Percentiles rank a stretch among this genome's conserved stretches.
phyloP scores from a whole-genome alignment of 1,140 invertebrate species.

The Aphis gossypii region DNA sequence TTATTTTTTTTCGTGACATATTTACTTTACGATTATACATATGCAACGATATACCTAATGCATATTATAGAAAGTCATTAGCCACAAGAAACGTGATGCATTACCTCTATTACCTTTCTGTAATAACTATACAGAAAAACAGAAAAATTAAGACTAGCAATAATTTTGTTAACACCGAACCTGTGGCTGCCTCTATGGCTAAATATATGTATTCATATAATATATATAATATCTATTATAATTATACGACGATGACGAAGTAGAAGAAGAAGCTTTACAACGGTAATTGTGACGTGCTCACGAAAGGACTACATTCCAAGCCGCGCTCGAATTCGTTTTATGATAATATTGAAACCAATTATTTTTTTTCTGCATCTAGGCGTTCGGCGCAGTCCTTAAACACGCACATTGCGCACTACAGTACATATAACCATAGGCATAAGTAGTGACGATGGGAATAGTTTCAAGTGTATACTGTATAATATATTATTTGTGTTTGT shows the following conservation, averaged over 20 bases:
- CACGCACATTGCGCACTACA: neutral
- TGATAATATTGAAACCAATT: slow-evolving; percentile 5
- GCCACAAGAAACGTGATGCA: too few species aligned
- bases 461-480: neutral
- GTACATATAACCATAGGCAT: neutral
- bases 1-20: neutral
- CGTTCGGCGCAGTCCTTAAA: neutral
- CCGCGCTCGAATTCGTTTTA: neutral
- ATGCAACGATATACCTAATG: neutral
- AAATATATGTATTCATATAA: neutral
- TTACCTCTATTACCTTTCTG: too few species aligned
- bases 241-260: neutral
- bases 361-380: neutral
- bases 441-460: neutral
- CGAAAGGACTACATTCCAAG: neutral
- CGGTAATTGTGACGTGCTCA: slow-evolving; percentile 5
- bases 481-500: neutral
- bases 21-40: neutral
- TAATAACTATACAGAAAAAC: too few species aligned
- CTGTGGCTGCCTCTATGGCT: neutral
- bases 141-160: neutral
- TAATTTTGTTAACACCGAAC: neutral
- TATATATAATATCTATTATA: neutral
- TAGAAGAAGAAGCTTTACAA: neutral
- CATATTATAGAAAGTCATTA: neutral